Conservation (phyloP, 2,888 invertebrate genomes). For the Epistrophella euchroma region DNA sequence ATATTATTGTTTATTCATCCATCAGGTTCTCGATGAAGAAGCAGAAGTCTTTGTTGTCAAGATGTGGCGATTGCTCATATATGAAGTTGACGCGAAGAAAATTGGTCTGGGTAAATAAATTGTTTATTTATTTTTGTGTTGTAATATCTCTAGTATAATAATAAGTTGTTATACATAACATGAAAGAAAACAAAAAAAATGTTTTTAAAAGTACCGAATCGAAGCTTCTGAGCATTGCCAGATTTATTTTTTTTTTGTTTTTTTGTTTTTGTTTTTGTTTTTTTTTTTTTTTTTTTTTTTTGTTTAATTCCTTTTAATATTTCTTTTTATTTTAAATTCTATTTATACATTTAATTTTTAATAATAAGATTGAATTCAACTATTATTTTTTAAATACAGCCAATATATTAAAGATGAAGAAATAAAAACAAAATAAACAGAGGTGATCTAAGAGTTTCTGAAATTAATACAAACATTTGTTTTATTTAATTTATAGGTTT, state of each 20-base stretch:
- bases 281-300: slow-evolving; percentile 22
- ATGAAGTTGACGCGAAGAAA: slow-evolving; percentile 99
- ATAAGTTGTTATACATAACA: slow-evolving; percentile 65
- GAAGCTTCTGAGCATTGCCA: slow-evolving; percentile 59
- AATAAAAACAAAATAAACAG: slow-evolving; percentile 60
- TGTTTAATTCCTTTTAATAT: neutral
- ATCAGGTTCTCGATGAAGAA: slow-evolving; percentile 98
- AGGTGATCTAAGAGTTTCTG: slow-evolving; percentile 52
- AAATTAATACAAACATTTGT: slow-evolving; percentile 54
- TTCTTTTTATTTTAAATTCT: slow-evolving; percentile 48
- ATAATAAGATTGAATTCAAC: slow-evolving; percentile 70
- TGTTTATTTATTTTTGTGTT: slow-evolving; percentile 67
- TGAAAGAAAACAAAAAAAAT: slow-evolving; percentile 43
- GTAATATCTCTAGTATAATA: slow-evolving; percentile 61
- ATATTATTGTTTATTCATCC: neutral
- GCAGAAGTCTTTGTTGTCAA: slow-evolving; percentile 99
- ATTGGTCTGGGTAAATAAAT: slow-evolving; percentile 92
- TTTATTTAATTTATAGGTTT: slow-evolving; percentile 33
- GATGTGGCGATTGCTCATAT: slow-evolving; percentile 99
- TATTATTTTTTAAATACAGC: slow-evolving; percentile 72
- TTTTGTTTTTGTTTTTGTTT: slow-evolving; percentile 33
- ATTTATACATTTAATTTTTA: slow-evolving; percentile 65
- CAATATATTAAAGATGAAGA: slow-evolving; percentile 62
- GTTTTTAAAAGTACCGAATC: slow-evolving; percentile 29
- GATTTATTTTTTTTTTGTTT: slow-evolving; percentile 43